Conservation (phyloP, 1,140 invertebrate species). For the Drosophila punjabiensis region DNA sequence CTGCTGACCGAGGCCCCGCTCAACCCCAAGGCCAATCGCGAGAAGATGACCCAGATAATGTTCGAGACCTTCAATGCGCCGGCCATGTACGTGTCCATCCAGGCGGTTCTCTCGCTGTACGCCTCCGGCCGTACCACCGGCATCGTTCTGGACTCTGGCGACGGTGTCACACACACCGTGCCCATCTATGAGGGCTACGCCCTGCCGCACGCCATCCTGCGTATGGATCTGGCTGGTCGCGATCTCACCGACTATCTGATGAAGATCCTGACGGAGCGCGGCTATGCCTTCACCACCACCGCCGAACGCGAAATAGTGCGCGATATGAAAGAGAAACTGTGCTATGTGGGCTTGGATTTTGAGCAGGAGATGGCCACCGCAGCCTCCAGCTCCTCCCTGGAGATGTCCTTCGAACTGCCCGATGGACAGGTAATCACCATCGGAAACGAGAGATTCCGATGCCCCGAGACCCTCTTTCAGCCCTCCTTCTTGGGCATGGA, state of each 20-base stretch:
- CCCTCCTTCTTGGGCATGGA: slow-evolving; percentile 15
- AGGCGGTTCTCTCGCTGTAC: slow-evolving; percentile 11
- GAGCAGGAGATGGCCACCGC: slow-evolving; percentile 21
- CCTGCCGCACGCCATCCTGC: slow-evolving; percentile 11
- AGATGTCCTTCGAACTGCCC: slow-evolving; percentile 3
- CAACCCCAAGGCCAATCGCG: slow-evolving; percentile 14
- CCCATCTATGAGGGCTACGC: slow-evolving; percentile 10
- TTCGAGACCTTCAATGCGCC: slow-evolving; percentile 10
- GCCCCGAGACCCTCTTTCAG: slow-evolving; percentile 8
- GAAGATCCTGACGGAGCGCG: slow-evolving; percentile 10
- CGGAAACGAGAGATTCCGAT: slow-evolving; percentile 5
- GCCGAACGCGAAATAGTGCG: slow-evolving; percentile 10
- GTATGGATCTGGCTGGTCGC: slow-evolving; percentile 8
- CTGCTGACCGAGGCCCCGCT: slow-evolving; percentile 8
- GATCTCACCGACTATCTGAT: slow-evolving; percentile 4
- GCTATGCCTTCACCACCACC: slow-evolving; percentile 12
- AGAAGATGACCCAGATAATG: slow-evolving; percentile 17
- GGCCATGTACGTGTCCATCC: slow-evolving; percentile 13
- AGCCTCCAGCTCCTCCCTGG: background rate
- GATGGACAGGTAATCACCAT: slow-evolving; percentile 10
- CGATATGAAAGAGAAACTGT: slow-evolving; percentile 7
- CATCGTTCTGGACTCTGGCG: slow-evolving; percentile 9
- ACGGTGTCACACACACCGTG: slow-evolving; percentile 9
- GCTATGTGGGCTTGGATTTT: slow-evolving; percentile 8
- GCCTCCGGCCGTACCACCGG: slow-evolving; percentile 8